Percentiles rank a stretch among this genome's conserved stretches.
These are phyloP conservation scores for Oryzaephilus surinamensis DNA, from an alignment of 1,140 invertebrate species.

Conservation along the genomic window DNA sequence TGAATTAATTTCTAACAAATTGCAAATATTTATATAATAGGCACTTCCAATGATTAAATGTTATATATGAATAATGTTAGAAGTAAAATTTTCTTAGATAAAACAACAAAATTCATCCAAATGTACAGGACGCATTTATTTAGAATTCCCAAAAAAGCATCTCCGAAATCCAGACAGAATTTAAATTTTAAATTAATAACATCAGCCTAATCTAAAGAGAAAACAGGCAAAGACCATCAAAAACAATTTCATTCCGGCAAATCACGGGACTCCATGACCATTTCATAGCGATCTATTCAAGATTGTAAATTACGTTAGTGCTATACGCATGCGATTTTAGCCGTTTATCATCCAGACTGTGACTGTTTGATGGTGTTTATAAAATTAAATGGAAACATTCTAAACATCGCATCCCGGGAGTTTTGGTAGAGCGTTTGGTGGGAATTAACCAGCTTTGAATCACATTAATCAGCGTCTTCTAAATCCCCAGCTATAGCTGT, in stretches of 20 bases:
- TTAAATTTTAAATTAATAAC: too few relatives aligned
- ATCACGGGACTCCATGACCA: constrained; percentile 29
- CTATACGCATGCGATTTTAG: constrained; percentile 31
- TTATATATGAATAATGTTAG: too few relatives aligned
- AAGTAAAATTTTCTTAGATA: too few relatives aligned
- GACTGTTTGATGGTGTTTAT: neutral
- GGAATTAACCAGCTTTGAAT: constrained; percentile 37
- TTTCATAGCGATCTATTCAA: constrained; percentile 30
- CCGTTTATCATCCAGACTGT: constrained; percentile 18
- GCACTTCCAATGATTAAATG: too few relatives aligned
- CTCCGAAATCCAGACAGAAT: too few relatives aligned
- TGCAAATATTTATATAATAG: too few relatives aligned
- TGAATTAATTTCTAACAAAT: too few relatives aligned
- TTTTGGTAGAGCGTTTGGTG: constrained; percentile 37
- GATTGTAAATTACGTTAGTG: constrained; percentile 32
- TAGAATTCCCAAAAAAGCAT: too few relatives aligned
- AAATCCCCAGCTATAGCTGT: constrained; percentile 35
- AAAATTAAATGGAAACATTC: constrained; percentile 17
- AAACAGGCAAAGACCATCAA: constrained; percentile 34
- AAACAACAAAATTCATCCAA: too few relatives aligned
- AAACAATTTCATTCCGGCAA: constrained; percentile 29
- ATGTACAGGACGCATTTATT: too few relatives aligned
- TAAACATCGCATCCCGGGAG: constrained; percentile 26
- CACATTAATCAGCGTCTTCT: constrained; percentile 36
- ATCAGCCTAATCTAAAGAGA: too few relatives aligned